Percentiles rank a stretch among this genome's conserved stretches.
Evolutionary conservation across 2,797 vertebrate genomes (phyloP).

Genomic region (Amphiprion clarkii): DNA sequence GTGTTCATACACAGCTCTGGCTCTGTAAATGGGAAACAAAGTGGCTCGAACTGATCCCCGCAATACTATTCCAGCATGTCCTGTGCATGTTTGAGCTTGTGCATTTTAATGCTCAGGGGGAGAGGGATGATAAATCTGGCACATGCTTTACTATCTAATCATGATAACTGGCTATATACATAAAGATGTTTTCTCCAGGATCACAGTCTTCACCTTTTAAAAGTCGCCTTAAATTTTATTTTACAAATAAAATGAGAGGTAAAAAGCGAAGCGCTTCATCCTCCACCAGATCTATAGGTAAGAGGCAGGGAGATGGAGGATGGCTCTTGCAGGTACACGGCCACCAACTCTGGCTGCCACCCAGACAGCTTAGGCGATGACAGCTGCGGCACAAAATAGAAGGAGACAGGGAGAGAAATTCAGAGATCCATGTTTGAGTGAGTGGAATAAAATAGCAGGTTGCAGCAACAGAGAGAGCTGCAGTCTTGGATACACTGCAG

Average conservation of each 20-base stretch:
- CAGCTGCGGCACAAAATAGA: slow-evolving; percentile 53
- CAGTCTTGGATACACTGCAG: slow-evolving; percentile 80
- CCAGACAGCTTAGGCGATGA: slow-evolving; percentile 49
- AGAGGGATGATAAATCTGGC: no score
- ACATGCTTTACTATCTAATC: no score
- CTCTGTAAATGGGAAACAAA: no score
- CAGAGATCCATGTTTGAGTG: slow-evolving; percentile 60
- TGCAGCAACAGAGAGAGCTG: slow-evolving; percentile 72
- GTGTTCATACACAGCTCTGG: no score
- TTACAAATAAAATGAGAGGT: not conserved
- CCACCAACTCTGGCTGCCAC: slow-evolving; percentile 29
- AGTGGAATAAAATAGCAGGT: slow-evolving; percentile 73
- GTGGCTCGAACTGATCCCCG: no score
- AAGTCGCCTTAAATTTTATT: slow-evolving; percentile 22
- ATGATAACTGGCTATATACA: no score
- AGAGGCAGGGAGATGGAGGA: slow-evolving; percentile 18
- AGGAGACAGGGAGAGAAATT: slow-evolving; percentile 56
- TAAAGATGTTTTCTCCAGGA: not conserved
- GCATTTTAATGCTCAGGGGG: no score
- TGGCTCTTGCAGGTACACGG: slow-evolving; percentile 25
- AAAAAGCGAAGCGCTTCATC: not conserved
- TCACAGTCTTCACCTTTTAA: not conserved
- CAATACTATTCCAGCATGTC: no score
- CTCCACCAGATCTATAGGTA: not conserved
- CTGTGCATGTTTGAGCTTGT: no score